These are phyloP conservation scores for Poecile atricapillus DNA, from an alignment of 2,113 vertebrate species.

Conservation along the genomic window DNA sequence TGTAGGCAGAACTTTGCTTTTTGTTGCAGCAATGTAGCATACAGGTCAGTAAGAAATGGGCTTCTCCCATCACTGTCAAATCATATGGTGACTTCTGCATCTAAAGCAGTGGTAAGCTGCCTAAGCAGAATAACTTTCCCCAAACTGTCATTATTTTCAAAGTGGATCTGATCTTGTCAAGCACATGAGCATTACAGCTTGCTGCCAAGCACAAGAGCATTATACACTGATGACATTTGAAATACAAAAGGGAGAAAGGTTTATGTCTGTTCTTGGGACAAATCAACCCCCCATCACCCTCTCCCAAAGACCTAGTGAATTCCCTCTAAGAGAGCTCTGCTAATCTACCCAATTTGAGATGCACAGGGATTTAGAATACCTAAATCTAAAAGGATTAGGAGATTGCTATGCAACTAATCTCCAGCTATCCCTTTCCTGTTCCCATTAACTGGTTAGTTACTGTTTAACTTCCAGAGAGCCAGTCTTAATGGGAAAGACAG, in stretches of 20 bases:
- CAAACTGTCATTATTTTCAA: neutral
- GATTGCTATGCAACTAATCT: neutral
- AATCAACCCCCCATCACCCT: neutral
- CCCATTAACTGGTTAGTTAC: neutral
- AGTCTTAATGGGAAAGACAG: neutral
- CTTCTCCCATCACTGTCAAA: neutral
- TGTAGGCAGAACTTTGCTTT: neutral
- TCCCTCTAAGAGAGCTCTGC: neutral
- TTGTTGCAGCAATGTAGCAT: neutral
- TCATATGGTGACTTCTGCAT: neutral
- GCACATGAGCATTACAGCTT: neutral
- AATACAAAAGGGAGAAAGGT: neutral
- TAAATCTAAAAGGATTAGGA: neutral
- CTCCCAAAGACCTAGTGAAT: neutral
- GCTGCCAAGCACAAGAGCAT: neutral
- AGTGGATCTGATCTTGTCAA: neutral
- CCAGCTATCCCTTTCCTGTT: neutral
- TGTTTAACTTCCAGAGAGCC: neutral
- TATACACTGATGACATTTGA: neutral
- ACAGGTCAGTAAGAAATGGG: neutral
- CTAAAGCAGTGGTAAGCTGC: neutral
- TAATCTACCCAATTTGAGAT: neutral
- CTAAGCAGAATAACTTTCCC: neutral
- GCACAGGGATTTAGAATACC: neutral
- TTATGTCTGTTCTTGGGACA: neutral